Base-by-base conservation (phyloP, 1,140 invertebrate species). In the Sycophila sp. region DNA sequence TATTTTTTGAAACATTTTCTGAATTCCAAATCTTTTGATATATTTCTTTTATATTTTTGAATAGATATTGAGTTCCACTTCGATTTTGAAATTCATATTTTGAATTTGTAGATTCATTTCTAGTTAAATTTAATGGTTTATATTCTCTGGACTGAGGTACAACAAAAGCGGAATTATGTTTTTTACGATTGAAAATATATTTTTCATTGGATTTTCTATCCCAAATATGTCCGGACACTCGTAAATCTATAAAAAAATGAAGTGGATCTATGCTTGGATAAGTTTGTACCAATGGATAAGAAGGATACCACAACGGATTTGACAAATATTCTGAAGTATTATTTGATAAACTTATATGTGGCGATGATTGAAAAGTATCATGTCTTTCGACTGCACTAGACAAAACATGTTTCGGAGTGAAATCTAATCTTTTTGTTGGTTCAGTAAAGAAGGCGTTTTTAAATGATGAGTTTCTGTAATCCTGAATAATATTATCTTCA, bases 211-310 rank as follows among this genome's bases (percentile, higher is more conserved):
- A 63, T 60, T 93, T 93, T 28, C 91, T 85, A 67, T 94, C 92
- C 82, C 93, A 94, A 64, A 94, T 93, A 72, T 94, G 93, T 0
- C 92, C 92, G 3, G 92, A 93, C 0, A 94, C 92, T 45, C 92
- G 88, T 0, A 94, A 79, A 76, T 94, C 93, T 45, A 94, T 94
- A 82, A 94, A 94, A 77, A 94, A 94, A 76, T 94, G 93, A 6
- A 94, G 72, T 0, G 93, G 92, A 85, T 94, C 92, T 17, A 94
- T 92, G 6, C 90, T 91, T n/a, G 92, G 92, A 56, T 86, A 85
- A 5, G 77, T 79, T 30, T 92, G 92, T 0, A 92, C 88, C 30
- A 87, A 85, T 24, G 91, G 89, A 74, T 93, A 92, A 0, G 91
- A 90, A 1, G 92, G 92, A 79, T 92, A 92, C 47, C 19, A 38